phyloP scores from a whole-genome alignment of 2,888 invertebrate genomes.

The Monopis laevigella region DNA sequence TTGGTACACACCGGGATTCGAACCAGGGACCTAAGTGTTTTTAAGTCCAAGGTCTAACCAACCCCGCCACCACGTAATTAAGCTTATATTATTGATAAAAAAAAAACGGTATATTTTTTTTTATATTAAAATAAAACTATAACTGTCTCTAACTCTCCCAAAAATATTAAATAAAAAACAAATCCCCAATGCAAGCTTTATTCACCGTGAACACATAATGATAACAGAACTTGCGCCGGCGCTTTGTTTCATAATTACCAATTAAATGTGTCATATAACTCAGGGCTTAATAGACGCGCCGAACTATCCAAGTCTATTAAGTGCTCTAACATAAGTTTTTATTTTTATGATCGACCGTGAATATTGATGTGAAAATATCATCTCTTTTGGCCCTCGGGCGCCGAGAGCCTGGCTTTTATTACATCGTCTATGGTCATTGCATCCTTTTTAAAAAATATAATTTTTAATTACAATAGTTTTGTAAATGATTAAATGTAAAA shows the following conservation, averaged over 20 bases:
- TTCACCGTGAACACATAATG: constrained; percentile 1
- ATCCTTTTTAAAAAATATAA: constrained; percentile 9
- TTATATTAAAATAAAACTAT: too few relatives aligned
- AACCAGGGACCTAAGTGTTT: too few relatives aligned
- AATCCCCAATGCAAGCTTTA: constrained; percentile 2
- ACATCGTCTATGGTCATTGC: constrained; percentile 5
- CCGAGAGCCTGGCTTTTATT: constrained; percentile 8
- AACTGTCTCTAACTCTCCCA: too few relatives aligned
- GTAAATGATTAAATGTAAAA: constrained; percentile 10
- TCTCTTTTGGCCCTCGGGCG: constrained; percentile 8
- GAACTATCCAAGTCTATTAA: constrained; percentile 54
- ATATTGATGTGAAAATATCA: constrained; percentile 9
- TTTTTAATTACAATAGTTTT: constrained; percentile 10
- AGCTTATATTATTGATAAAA: too few relatives aligned
- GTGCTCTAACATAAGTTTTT: constrained; percentile 26
- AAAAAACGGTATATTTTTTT: too few relatives aligned
- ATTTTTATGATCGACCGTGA: constrained; percentile 1
- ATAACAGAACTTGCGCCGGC: constrained; percentile 6
- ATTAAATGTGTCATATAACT: constrained; percentile 56
- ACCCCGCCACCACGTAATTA: too few relatives aligned
- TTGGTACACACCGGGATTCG: too few relatives aligned
- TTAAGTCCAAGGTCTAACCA: too few relatives aligned
- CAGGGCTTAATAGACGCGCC: constrained; percentile 56
- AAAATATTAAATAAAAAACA: too few relatives aligned
- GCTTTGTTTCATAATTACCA: constrained; percentile 9